Evolutionary conservation across 2,113 vertebrate genomes (phyloP).

Genomic region (Notothenia coriiceps): DNA sequence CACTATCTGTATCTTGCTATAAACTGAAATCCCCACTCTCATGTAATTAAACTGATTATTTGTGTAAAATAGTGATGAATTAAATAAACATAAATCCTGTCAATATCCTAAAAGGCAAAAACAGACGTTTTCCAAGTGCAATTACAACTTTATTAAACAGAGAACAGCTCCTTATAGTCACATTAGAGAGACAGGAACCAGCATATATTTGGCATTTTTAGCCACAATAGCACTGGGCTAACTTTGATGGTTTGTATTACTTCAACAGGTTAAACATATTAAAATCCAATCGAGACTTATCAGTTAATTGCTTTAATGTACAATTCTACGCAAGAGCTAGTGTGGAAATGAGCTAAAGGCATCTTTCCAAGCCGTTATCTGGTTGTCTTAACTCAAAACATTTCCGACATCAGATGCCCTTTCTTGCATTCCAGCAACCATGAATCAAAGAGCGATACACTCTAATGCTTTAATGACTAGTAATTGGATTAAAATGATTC

Average conservation of each 20-base stretch:
- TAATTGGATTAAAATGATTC: constrained; percentile 60
- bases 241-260: neutral
- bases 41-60: too few relatives aligned
- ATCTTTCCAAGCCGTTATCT: constrained; percentile 34
- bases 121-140: too few relatives aligned
- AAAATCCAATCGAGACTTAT: constrained; percentile 22
- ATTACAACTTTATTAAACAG: too few relatives aligned
- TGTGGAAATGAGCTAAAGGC: constrained; percentile 23
- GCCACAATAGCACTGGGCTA: too few relatives aligned
- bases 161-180: too few relatives aligned
- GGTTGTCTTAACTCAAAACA: constrained; percentile 22
- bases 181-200: too few relatives aligned
- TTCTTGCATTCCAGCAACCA: constrained; percentile 27
- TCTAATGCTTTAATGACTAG: constrained; percentile 40
- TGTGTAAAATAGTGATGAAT: too few relatives aligned
- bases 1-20: neutral
- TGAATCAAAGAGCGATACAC: constrained; percentile 46
- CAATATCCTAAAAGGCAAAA: too few relatives aligned
- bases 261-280: constrained; percentile 24
- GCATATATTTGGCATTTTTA: too few relatives aligned
- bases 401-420: constrained; percentile 34
- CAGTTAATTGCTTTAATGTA: constrained; percentile 47
- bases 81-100: too few relatives aligned
- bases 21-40: too few relatives aligned
- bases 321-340: constrained; percentile 14